phyloP scores from a whole-genome alignment of 2,888 invertebrate species.

The Rosalia funebris region DNA sequence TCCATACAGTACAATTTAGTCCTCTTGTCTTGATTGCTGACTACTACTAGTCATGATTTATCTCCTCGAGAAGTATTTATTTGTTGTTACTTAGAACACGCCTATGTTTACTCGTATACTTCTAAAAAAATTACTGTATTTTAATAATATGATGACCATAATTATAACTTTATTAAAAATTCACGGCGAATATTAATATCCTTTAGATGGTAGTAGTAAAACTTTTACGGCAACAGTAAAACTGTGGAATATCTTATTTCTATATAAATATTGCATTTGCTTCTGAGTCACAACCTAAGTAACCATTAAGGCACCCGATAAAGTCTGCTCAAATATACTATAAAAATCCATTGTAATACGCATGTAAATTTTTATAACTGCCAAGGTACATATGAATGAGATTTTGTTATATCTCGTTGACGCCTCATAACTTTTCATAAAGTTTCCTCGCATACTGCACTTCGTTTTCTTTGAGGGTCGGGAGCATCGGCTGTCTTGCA shows the following conservation, averaged over 20 bases:
- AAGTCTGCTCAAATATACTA: slow-evolving; percentile 4
- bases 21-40: too few relatives aligned
- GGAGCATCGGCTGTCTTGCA: not conserved
- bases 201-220: not conserved
- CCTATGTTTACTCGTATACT: too few relatives aligned
- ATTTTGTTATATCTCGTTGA: slow-evolving; percentile 1
- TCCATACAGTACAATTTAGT: too few relatives aligned
- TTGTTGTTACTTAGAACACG: too few relatives aligned
- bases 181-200: not conserved
- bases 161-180: not conserved
- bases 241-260: not conserved
- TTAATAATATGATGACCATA: not conserved
- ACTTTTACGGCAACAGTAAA: slow-evolving; percentile 7
- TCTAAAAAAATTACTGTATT: too few relatives aligned
- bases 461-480: not conserved
- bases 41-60: too few relatives aligned
- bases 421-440: slow-evolving; percentile 1
- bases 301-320: not conserved
- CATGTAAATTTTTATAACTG: slow-evolving; percentile 10
- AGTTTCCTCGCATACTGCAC: not conserved
- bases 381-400: slow-evolving; percentile 4
- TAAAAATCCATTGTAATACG: slow-evolving; percentile 3
- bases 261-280: slow-evolving; percentile 11
- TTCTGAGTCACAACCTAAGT: slow-evolving; percentile 1
- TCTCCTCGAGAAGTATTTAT: too few relatives aligned